phyloP scores from a whole-genome alignment of 1,140 invertebrate species.

The Eciton burchellii region DNA sequence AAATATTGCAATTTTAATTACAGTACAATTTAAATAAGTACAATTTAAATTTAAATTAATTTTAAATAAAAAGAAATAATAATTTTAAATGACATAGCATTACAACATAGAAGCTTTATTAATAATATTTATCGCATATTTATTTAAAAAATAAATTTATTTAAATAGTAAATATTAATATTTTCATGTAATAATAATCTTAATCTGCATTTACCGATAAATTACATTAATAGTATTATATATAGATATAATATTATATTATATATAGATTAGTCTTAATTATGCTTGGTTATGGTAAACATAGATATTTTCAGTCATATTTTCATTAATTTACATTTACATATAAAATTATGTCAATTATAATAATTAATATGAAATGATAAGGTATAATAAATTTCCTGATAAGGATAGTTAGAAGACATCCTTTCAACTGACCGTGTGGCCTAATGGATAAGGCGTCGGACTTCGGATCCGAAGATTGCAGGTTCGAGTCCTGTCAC shows the following conservation, averaged over 20 bases:
- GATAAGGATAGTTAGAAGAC: conserved; percentile 17
- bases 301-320: no score
- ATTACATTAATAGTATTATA: neutral
- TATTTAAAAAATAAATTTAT: neutral
- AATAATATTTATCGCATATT: neutral
- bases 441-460: conserved; percentile 96
- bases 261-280: neutral
- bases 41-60: neutral
- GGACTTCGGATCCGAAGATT: conserved; percentile 97
- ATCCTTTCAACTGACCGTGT: conserved; percentile 87
- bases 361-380: neutral
- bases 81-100: neutral
- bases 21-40: no score
- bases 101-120: neutral
- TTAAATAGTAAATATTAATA: neutral
- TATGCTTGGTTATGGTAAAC: neutral
- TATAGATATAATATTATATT: neutral
- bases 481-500: conserved; percentile 96
- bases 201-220: neutral
- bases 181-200: neutral
- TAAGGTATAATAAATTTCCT: neutral
- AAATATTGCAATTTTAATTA: no score
- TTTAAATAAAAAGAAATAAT: conserved; percentile 18
- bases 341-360: neutral
- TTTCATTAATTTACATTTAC: neutral